Evolutionary conservation across 2,888 invertebrate genomes (phyloP), one percentile per base, ranked within the genome.

Genomic region (Lochmaea capreae): DNA sequence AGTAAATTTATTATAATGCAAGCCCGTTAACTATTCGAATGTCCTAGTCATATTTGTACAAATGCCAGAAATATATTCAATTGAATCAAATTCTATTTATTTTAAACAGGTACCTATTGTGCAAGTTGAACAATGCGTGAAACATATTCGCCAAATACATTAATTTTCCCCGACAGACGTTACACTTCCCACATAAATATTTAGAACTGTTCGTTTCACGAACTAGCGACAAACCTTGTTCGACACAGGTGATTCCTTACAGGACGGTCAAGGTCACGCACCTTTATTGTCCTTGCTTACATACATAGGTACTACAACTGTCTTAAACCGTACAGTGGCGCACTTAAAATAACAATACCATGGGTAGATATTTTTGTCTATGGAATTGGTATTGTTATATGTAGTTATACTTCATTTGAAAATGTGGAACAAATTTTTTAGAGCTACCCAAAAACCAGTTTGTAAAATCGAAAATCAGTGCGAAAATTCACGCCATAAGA

Each of bases 221-320:
- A 61, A 61, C 61, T 26, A 14, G 61, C 42, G 42, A 33, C 33
- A 33, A 10, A 18, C 62, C 10, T 18, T 43, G 18, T 63, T 43
- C 62, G 11, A 11, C 46, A 62, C 62, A 52, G 68, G 68, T 62
- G 68, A 52, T 49, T 22, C 62, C 16, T 63, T 42, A 18, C 16
- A 63, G 49, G 26, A 16, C 68, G 68, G 68, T 68, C 68, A 68
- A 68, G 68, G 62, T 62, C 49, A 52, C 52, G 33, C 39, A 52
- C 68, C 68, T 59, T n/a, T 10, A 52, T 33, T 52, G 62, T 16
- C 68, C 61, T 68, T 68, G 62, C 16, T 22, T 14, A 22, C 33
- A 43, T 59, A 59, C 22, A 49, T 67, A 46, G 67, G 42, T 52
- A 18, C 39, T 54, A 16, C 33, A 26, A 59, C 12, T 43, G 65